Base-by-base conservation (phyloP, 2,113 vertebrate species). In the Struthio camelus region DNA sequence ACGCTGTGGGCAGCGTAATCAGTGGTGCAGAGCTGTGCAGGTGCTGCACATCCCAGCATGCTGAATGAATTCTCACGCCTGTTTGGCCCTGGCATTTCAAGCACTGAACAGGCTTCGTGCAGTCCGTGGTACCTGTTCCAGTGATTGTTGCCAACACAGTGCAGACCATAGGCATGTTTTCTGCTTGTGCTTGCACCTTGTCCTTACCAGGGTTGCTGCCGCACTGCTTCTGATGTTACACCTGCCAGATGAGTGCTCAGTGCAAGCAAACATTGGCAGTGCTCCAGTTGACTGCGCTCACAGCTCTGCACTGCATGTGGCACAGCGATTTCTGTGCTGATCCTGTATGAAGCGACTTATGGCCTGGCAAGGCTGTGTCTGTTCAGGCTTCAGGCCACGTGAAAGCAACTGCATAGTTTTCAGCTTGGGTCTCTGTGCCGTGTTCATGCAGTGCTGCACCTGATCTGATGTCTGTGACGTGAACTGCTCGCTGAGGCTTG, bases 1-100 rank as follows among this genome's bases (percentile, higher is more conserved):
- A 38, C 65, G 42, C 24, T 30, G 0, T 38, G 24, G 24, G 54
- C n/a, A 54, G 0, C 15, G 6, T 23, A 34, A n/a, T 36, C 46
- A 25, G 71, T 87, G 66, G 34, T 42, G 9, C 1, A 1, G 48
- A 56, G 48, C 62, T 76, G 61, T 36, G 75, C 56, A 25, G 28
- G 75, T 28, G 73, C 22, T 84, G 62, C 80, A 44, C 53, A 20
- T 77, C n/a, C 40, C 61, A 66, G 32, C 54, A 23, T 24, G 80
- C 36, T 27, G 62, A 58, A 19, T n/a, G 46, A 72, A 38, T 70
- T 70, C 73, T 62, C 28, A 11, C 46, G 59, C 48, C 18, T 73
- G 1, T 65, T 65, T 42, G 78, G 15, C 27, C 38, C 53, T 87
- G 51, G 34, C 19, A 8, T 0, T 77, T 87, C n/a, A 79, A 54